A percentile compares a stretch with the other conserved stretches of the same genome.
Conservation (phyloP, 1,140 invertebrate species). For the Drosophila parabipectinata region DNA sequence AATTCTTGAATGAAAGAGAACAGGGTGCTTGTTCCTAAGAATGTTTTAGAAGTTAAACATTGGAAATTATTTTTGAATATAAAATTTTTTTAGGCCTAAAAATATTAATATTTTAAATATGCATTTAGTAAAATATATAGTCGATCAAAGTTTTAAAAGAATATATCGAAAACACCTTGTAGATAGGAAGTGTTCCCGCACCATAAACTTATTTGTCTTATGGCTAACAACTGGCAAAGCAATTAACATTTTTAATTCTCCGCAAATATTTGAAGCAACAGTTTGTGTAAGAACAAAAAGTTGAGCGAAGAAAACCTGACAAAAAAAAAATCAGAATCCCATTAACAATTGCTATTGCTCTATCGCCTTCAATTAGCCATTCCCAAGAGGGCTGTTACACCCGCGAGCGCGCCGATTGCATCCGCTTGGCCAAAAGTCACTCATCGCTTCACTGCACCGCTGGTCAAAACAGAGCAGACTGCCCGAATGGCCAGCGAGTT, state of each 20-base stretch:
- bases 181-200: slow-evolving; percentile 24
- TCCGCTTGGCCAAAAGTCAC: slow-evolving; percentile 58
- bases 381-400: slow-evolving; percentile 25
- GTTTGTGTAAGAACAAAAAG: slow-evolving; percentile 72
- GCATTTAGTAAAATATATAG: no score
- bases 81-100: no score
- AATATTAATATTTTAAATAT: no score
- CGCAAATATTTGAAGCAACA: slow-evolving; percentile 73
- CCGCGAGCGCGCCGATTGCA: slow-evolving; percentile 50
- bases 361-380: slow-evolving; percentile 42
- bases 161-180: slow-evolving; percentile 34
- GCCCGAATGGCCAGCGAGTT: slow-evolving; percentile 40
- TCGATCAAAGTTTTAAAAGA: no score
- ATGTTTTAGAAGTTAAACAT: neutral
- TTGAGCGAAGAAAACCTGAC: neutral
- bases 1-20: slow-evolving; percentile 46
- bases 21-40: slow-evolving; percentile 48
- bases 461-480: slow-evolving; percentile 53
- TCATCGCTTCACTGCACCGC: slow-evolving; percentile 60
- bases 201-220: slow-evolving; percentile 42
- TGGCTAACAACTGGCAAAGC: slow-evolving; percentile 29
- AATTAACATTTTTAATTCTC: slow-evolving; percentile 69
- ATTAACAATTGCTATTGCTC: slow-evolving; percentile 25
- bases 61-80: no score
- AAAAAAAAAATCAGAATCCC: slow-evolving; percentile 13